Base-by-base conservation (phyloP, 2,113 vertebrate genomes). In the Psittacula cyanocephala region DNA sequence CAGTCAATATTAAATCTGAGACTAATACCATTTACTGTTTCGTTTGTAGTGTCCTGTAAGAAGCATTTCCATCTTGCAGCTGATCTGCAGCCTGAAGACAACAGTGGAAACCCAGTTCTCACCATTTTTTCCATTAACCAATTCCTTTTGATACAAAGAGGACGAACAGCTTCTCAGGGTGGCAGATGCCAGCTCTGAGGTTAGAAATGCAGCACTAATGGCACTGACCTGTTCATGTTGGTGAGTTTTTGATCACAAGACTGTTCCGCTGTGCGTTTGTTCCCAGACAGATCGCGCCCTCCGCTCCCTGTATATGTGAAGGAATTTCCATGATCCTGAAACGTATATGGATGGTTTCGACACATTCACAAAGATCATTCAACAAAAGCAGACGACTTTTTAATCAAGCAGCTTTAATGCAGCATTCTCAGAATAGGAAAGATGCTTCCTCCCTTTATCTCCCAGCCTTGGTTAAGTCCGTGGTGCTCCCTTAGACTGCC, bases 241-340 rank as follows among this genome's bases (percentile, higher is more conserved):
- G 99, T 99, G 55, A 99, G 99, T 70, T 99, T 99, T 94, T 99
- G 99, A 72, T 99, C 99, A 86, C 99, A 99, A 6, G 99, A 99
- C 92, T 99, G 99, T 59, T 99, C 99, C 0, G 99, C 99, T 3
- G 99, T 99, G 49, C 99, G 98, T 52, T 99, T 99, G 97, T 99
- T 99, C 52, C 99, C 99, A 1, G 99, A 99, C 8, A 99, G 98
- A 93, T 99, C 99, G 7, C 99, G 98, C 2, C 99, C 99, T 6
- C 99, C 99, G 0, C 99, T 99, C 17, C 99, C 99, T 0, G 99
- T 99, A 85, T 99, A 99, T 0, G 99, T 99, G 97, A 99, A 99
- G 74, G 98, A 99, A 82, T 99, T 99, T 5, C 99, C 99, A 29
- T 99, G 98, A 88, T 99, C 99, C 99, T 99, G 96, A 15, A 97